phyloP scores from a whole-genome alignment of 37 sponge, comb jelly and placozoan species.

The Spongilla lacustris region DNA sequence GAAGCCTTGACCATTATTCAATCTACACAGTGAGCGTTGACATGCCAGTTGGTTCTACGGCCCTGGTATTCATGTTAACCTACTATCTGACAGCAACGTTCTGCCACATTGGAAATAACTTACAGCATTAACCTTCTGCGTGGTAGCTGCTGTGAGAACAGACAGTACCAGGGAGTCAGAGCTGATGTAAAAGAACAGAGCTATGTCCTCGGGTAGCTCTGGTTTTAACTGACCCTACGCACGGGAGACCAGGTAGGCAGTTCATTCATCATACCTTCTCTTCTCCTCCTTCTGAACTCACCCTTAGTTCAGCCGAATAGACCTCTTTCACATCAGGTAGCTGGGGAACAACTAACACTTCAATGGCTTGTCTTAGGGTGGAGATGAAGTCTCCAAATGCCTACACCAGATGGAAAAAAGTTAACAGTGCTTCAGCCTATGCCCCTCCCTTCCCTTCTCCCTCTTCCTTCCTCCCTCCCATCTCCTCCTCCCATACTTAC shows the following conservation, averaged over 20 bases:
- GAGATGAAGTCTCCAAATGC: conserved; percentile 27
- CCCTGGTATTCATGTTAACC: no score
- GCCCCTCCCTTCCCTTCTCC: no score
- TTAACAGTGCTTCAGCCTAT: no score
- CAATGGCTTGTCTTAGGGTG: conserved; percentile 29
- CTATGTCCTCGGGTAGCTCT: conserved; percentile 69
- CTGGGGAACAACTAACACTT: conserved; percentile 50
- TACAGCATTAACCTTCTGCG: neutral
- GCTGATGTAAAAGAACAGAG: conserved; percentile 65
- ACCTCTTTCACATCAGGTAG: conserved; percentile 38
- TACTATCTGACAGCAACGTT: no score
- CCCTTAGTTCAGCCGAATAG: conserved; percentile 47
- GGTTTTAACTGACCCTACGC: conserved; percentile 67
- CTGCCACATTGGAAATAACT: no score
- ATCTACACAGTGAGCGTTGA: no score
- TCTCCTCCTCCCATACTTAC: no score
- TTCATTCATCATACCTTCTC: neutral
- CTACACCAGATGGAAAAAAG: neutral
- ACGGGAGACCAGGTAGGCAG: neutral
- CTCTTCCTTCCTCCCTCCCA: no score
- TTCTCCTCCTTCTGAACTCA: neutral
- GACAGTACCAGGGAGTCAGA: conserved; percentile 58
- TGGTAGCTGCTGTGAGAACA: conserved; percentile 35
- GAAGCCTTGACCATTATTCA: no score
- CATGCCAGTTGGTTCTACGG: no score